Conservation (phyloP, 2,797 vertebrate genomes). For the Telmatherina bonti region DNA sequence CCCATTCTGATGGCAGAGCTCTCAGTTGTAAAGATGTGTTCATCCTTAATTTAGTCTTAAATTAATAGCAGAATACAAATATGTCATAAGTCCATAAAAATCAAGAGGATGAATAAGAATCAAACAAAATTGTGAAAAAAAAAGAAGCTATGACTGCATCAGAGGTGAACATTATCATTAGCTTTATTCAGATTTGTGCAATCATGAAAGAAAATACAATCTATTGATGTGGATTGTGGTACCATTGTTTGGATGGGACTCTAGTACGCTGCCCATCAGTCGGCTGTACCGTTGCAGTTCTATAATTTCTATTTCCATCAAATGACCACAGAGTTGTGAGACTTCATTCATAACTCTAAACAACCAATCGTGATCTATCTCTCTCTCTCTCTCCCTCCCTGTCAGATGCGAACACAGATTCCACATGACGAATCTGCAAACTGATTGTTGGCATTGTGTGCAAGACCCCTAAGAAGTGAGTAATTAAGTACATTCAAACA, state of each 20-base stretch:
- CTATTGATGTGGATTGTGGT: not conserved
- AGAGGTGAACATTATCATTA: not conserved
- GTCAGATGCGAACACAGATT: not conserved
- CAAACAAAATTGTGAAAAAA: not conserved
- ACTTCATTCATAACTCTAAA: not conserved
- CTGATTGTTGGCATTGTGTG: constrained; percentile 1
- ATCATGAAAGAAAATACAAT: accelerated
- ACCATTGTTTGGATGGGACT: not conserved
- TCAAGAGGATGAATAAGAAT: not conserved
- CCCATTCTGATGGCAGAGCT: not conserved
- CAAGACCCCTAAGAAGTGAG: constrained; percentile 5
- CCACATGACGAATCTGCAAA: not conserved
- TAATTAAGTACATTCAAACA: constrained; percentile 48
- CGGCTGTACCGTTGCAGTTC: not conserved
- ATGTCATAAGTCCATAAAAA: not conserved
- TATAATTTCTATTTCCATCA: not conserved
- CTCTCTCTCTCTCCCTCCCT: not conserved
- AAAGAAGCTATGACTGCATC: not conserved
- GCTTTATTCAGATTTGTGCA: not conserved
- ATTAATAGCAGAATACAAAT: not conserved
- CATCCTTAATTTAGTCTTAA: not conserved
- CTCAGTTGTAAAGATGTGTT: too few relatives aligned
- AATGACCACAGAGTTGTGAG: not conserved
- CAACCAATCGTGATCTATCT: not conserved
- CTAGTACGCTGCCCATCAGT: not conserved